Conservation (phyloP, 2,888 invertebrate species). For the Leptopterna dolabrata region DNA sequence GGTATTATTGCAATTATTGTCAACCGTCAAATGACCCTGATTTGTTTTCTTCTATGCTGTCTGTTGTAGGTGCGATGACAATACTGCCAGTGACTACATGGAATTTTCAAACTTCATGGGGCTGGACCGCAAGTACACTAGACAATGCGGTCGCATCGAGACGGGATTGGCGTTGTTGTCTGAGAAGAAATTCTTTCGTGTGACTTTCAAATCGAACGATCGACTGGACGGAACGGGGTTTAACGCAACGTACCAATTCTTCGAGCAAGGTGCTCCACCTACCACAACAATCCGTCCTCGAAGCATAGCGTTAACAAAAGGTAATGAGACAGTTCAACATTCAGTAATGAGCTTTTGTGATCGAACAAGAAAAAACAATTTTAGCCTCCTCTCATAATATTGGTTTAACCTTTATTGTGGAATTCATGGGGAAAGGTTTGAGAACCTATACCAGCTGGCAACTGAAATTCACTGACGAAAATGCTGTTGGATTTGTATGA, state of each 20-base stretch:
- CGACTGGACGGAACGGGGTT: conserved; percentile 94
- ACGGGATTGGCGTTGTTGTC: conserved; percentile 87
- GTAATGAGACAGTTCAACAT: background rate
- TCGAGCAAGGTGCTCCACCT: conserved; percentile 67
- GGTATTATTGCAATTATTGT: too few species aligned
- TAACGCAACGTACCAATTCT: conserved; percentile 89
- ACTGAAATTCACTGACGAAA: too few species aligned
- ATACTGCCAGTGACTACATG: conserved; percentile 93
- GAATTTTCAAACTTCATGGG: conserved; percentile 95
- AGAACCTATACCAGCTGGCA: too few species aligned
- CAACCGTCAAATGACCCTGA: too few species aligned
- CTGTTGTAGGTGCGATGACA: conserved; percentile 83
- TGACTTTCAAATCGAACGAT: conserved; percentile 94
- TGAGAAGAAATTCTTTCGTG: conserved; percentile 92
- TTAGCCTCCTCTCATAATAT: too few species aligned
- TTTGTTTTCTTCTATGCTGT: background rate
- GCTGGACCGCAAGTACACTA: conserved; percentile 87
- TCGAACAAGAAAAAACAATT: too few species aligned
- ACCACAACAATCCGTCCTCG: conserved; percentile 8
- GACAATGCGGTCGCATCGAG: conserved; percentile 87
- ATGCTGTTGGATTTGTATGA: too few species aligned
- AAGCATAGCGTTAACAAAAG: background rate
- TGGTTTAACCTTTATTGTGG: too few species aligned
- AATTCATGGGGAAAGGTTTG: too few species aligned
- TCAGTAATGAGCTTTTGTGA: too few species aligned